phyloP scores from a whole-genome alignment of 2,797 vertebrate genomes.

The Pangasius mekongensis region DNA sequence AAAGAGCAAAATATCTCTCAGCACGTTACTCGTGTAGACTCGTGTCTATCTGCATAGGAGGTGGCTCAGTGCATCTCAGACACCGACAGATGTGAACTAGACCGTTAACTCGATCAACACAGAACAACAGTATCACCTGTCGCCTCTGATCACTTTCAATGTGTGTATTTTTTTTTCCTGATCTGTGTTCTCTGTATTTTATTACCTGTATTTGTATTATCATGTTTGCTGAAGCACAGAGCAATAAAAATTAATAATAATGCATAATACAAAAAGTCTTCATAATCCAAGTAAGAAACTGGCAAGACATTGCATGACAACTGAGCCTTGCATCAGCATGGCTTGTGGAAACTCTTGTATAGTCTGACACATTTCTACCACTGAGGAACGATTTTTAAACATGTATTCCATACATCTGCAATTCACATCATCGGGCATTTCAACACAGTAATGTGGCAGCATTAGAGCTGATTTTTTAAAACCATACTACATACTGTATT shows the following conservation, averaged over 20 bases:
- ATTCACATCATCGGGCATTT: neutral
- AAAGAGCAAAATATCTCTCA: neutral
- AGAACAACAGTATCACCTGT: neutral
- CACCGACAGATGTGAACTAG: neutral
- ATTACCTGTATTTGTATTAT: neutral
- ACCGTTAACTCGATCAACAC: neutral
- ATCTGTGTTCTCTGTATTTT: neutral
- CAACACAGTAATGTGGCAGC: neutral
- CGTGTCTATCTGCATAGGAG: neutral
- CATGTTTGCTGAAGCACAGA: neutral
- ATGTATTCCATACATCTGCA: neutral
- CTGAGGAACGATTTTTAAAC: neutral
- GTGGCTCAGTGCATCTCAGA: neutral
- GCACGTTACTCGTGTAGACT: neutral
- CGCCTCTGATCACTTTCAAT: neutral
- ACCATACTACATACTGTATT: neutral
- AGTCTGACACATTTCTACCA: neutral
- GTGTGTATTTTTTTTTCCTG: neutral
- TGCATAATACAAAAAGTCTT: neutral
- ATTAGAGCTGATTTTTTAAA: neutral
- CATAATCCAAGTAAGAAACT: neutral
- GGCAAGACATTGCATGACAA: neutral
- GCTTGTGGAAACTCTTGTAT: neutral
- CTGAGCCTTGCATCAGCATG: neutral
- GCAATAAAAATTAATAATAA: neutral